phyloP scores from a whole-genome alignment of 1,140 invertebrate species.

The Hesperophylax magnus region DNA sequence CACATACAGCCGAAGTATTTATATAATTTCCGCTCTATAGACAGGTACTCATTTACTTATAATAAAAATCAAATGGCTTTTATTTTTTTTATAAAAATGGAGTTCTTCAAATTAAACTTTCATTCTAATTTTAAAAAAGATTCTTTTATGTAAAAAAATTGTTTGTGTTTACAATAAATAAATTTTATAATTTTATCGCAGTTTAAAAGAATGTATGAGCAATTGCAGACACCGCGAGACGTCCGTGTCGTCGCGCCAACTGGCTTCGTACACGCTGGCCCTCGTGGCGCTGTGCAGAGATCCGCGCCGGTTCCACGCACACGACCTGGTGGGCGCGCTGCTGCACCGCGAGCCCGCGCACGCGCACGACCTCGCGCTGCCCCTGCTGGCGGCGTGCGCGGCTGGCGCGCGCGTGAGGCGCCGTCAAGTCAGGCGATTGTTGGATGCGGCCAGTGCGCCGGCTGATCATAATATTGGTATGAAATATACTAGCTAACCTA shows the following conservation, averaged over 20 bases:
- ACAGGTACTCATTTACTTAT: too few species aligned
- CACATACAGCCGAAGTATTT: too few species aligned
- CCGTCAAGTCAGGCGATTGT: slow-evolving; percentile 80
- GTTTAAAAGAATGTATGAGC: too few species aligned
- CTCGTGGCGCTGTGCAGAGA: slow-evolving; percentile 85
- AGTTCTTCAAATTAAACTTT: too few species aligned
- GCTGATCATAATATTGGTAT: slow-evolving; percentile 82
- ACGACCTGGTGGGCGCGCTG: slow-evolving; percentile 81
- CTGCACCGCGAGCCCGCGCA: slow-evolving; percentile 81
- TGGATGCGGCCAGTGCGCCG: slow-evolving; percentile 84
- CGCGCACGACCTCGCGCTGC: slow-evolving; percentile 78
- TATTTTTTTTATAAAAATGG: too few species aligned
- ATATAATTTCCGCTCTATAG: too few species aligned
- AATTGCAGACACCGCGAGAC: slow-evolving; percentile 76
- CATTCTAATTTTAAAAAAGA: too few species aligned
- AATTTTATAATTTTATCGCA: too few species aligned
- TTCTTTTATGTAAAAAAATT: too few species aligned
- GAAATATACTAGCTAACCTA: neutral
- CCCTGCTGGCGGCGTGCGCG: slow-evolving; percentile 76
- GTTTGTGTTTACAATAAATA: too few species aligned
- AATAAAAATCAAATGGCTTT: too few species aligned
- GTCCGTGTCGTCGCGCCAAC: slow-evolving; percentile 79
- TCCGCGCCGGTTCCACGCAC: slow-evolving; percentile 85
- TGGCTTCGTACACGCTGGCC: slow-evolving; percentile 83
- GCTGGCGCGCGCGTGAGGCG: slow-evolving; percentile 86